A percentile compares a stretch with the other conserved stretches of the same genome.
Conservation (phyloP, 2,797 vertebrate genomes). For the Harpagifer antarcticus region DNA sequence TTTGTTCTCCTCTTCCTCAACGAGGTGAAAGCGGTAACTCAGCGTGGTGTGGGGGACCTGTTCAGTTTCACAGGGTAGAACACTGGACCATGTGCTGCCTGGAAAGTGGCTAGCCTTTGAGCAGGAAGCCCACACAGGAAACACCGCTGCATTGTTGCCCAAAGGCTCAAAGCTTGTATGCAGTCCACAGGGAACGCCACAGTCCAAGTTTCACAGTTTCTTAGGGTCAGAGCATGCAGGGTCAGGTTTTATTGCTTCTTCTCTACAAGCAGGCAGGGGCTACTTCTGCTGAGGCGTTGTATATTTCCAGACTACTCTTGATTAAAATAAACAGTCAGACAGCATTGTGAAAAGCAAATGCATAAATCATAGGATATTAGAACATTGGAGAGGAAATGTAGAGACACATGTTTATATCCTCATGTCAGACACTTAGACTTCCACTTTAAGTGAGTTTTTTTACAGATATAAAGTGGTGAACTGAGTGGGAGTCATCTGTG, state of each 20-base stretch:
- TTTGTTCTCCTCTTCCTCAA: conserved; percentile 69
- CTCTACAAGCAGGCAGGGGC: not conserved
- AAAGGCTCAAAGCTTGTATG: conserved; percentile 62
- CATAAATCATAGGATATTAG: conserved; percentile 7
- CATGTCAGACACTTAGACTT: not conserved
- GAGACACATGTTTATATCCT: not conserved
- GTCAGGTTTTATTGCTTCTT: conserved; percentile 56
- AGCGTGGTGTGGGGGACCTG: conserved; percentile 74
- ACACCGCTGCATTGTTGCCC: conserved; percentile 75
- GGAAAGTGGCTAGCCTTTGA: conserved; percentile 62
- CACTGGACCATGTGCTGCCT: conserved; percentile 63
- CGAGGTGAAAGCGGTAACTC: conserved; percentile 69
- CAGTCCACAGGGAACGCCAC: conserved; percentile 61
- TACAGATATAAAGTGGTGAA: not conserved
- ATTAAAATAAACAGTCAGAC: conserved; percentile 32
- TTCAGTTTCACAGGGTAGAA: conserved; percentile 72
- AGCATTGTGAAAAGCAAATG: not conserved
- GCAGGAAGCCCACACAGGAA: conserved; percentile 84
- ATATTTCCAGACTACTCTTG: conserved; percentile 7
- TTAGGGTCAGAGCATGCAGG: conserved; percentile 46
- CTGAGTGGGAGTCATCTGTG: conserved; percentile 19
- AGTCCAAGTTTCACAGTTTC: conserved; percentile 55
- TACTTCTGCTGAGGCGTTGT: conserved; percentile 15
- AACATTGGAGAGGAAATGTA: conserved; percentile 21
- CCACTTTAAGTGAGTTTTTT: not conserved